Base-by-base conservation (phyloP, 2,113 vertebrate genomes). In the Etheostoma spectabile region DNA sequence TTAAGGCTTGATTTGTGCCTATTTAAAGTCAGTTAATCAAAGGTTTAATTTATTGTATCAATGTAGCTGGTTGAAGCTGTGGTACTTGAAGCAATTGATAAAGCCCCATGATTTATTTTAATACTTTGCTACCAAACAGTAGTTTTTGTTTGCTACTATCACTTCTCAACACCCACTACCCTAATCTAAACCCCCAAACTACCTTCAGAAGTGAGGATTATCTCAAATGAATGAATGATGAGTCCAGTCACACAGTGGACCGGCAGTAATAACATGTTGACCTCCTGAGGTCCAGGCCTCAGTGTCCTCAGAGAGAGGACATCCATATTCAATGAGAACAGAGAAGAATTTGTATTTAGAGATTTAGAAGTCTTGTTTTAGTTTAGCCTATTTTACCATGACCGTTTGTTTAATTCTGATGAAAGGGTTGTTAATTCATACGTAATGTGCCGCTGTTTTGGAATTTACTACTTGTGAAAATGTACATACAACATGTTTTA, bases 281-380 rank as follows among this genome's bases (percentile, higher is more conserved):
- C 35, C 16, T 48, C 33, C 60, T 16, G n/a, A 42, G 48, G 16
- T 55, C 52, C 49, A 62, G 49, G 61, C 48, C 72, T 51, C 27
- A 2, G 18, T 56, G 46, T n/a, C 46, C 59, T 75, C 49, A 42
- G 30, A 42, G 48, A 5, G 35, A 65, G 13, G 5, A 56, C 65
- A 76, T 57, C 74, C 24, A 22, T 15, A 22, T 30, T 55, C 63
- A 33, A 79, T 63, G 59, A 71, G 8, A 61, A 60, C 15, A 49
- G 42, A 68, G 6, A 72, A 12, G 14, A 67, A 24, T 24, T 38
- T 15, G 49, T 19, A 30, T 55, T 53, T 15, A 38, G 2, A 57
- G 68, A 27, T 24, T 71, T 45, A 1, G 1, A 57, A 49, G 24
- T 13, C 11, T 30, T 19, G 6, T 38, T 18, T 72, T 42, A 48